Evolutionary conservation across 2,888 invertebrate genomes (phyloP), one percentile per base, ranked within the genome.

Genomic region (Galerucella nymphaeae): DNA sequence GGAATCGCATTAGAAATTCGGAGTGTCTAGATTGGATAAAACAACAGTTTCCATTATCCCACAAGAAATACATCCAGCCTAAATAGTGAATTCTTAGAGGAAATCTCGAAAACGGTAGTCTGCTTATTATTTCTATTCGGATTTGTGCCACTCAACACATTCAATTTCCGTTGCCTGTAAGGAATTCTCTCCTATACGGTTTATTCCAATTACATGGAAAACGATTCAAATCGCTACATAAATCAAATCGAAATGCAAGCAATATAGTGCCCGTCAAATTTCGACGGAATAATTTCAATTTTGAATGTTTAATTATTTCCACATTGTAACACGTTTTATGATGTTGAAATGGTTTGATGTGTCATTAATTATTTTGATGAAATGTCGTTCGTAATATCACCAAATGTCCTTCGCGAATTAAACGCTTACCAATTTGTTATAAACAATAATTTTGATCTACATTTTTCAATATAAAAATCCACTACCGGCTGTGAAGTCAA

Each of bases 161-260:
- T 70, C 70, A 63, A 70, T 70, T 55, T 70, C 64, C 63, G 55
- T 70, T 63, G n/a, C 10, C 55, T 57, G 55, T 63, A 16, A 42
- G 63, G 48, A 55, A 63, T 55, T 53, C 53, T 53, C 53, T 63
- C 41, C 13, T 57, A 38, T 30, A 11, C 30, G 63, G 64, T 70
- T 70, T 57, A 70, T 70, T 70, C 70, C 70, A 70, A 63, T 70
- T 70, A 70, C 70, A 50, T 18, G 57, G 41, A 62, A 69, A 63
- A 53, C 16, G 63, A 48, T 69, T 69, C 57, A 70, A 70, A 70
- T 50, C 63, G 57, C 58, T 57, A 70, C 63, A 64, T 55, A 63
- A 70, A 70, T 70, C 62, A 59, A 50, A 68, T 68, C 69, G 41
- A 41, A 62, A 69, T 69, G 69, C 62, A 62, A 20, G 62, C 53